Evolutionary conservation across 2,797 vertebrate genomes (phyloP), one percentile per base, ranked within the genome.

Genomic region (Cirrhinus molitorella): DNA sequence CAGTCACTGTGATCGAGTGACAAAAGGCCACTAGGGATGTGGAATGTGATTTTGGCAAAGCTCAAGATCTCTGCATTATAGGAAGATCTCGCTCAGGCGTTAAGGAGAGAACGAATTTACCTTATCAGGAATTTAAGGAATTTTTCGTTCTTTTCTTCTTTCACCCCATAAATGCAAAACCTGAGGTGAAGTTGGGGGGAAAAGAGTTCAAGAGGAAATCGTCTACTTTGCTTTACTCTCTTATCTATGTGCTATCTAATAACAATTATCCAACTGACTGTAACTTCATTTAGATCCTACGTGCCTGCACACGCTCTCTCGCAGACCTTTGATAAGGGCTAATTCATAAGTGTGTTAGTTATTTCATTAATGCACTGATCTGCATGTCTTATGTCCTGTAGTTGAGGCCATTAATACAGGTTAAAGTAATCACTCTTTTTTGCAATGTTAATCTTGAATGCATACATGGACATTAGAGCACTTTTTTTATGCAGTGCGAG

Each of bases 1-100:
- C 94, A 91, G 92, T 88, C 91, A 89, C 89, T 88, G 87, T 89
- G 86, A 86, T 90, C 82, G 61, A 28, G 55, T 87, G 83, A 90
- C 86, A 84, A 89, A 75, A 87, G 86, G 78, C 43, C 43, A 21
- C 47, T 80, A 72, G 76, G 51, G 75, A 72, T 77, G 70, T 53
- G 82, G 83, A 88, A 84, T 77, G 87, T 10, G 51, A 47, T 76
- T 76, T 68, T 83, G 19, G 63, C 63, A 19, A 53, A 68, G 73
- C 80, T 84, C 84, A 88, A 88, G 83, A 85, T 71, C 86, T 83
- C 86, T 76, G 83, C 90, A 86, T 88, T 74, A 57, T 81, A 88
- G 87, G 83, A 81, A 83, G 83, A 83, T 82, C 40, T 66, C 83
- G 55, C 81, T 87, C 84, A 83, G 83, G 88, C 87, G 89, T 87